These are phyloP conservation scores for Sinhomidia bicolor DNA, from an alignment of 2,888 invertebrate genomes.

Conservation along the genomic window DNA sequence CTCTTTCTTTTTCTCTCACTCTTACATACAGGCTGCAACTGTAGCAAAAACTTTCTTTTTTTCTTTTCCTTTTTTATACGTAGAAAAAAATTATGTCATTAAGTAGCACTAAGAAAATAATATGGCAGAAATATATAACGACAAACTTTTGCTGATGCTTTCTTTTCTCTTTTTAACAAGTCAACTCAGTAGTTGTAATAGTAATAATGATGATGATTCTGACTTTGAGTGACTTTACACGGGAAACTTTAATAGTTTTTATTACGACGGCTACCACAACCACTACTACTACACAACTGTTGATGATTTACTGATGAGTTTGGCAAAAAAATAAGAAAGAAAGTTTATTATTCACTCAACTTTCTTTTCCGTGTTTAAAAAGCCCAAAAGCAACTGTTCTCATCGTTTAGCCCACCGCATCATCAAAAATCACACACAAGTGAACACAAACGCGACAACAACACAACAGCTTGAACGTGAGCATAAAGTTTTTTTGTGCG, in stretches of 20 bases:
- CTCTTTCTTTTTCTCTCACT: neutral
- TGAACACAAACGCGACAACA: neutral
- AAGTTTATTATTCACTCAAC: neutral
- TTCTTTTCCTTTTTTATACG: neutral
- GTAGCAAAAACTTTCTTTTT: neutral
- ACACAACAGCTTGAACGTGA: slow-evolving; percentile 8
- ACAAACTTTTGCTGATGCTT: too few species aligned
- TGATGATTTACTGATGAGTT: neutral
- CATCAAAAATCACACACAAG: neutral
- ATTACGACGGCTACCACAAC: too few species aligned
- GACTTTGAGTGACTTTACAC: too few species aligned
- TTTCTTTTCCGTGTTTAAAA: too few species aligned
- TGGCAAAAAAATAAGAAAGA: neutral
- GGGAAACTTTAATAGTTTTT: too few species aligned
- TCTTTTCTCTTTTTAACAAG: neutral
- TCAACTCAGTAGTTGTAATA: neutral
- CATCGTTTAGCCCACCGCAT: neutral
- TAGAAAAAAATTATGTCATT: too few species aligned
- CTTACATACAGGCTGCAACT: neutral
- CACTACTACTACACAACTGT: too few species aligned
- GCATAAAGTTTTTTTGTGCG: too few species aligned
- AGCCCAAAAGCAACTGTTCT: neutral
- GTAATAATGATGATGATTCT: too few species aligned
- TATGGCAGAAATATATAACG: neutral
- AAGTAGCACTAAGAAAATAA: neutral